Evolutionary conservation across 2,113 vertebrate species (phyloP).

Genomic region (Muntiacus muntjak): DNA sequence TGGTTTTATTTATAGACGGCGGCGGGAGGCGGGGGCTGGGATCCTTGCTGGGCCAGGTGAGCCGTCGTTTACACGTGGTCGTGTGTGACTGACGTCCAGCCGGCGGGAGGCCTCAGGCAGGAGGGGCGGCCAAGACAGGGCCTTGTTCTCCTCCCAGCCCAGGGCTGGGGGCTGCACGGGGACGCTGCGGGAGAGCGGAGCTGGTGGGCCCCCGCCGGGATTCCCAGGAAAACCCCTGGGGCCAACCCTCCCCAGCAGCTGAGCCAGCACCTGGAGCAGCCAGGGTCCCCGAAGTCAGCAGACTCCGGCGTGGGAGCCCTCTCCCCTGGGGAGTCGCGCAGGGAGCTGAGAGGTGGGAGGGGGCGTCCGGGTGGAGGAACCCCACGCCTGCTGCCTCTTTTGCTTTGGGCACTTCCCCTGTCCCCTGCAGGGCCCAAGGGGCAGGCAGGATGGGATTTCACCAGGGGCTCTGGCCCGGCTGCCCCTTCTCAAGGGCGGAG

Average conservation of each 20-base stretch:
- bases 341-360: background rate
- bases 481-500: fast-evolving
- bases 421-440: fast-evolving
- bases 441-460: background rate
- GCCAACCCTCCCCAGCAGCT: background rate
- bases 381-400: background rate
- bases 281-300: fast-evolving
- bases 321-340: background rate
- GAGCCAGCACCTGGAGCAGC: fast-evolving
- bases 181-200: background rate
- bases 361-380: fast-evolving
- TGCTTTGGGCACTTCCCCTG: background rate
- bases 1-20: constrained; percentile 28
- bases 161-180: background rate
- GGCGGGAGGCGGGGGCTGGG: background rate
- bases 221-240: background rate
- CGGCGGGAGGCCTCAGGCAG: constrained; percentile 30
- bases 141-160: background rate
- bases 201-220: fast-evolving
- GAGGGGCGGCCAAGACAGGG: constrained; percentile 26
- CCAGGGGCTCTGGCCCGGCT: fast-evolving
- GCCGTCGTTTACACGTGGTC: background rate
- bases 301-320: background rate
- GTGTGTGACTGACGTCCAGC: background rate
- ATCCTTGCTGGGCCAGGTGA: background rate